Evolutionary conservation across 2,797 vertebrate genomes (phyloP), one percentile per base, ranked within the genome.

Genomic region (Erethizon dorsatum): DNA sequence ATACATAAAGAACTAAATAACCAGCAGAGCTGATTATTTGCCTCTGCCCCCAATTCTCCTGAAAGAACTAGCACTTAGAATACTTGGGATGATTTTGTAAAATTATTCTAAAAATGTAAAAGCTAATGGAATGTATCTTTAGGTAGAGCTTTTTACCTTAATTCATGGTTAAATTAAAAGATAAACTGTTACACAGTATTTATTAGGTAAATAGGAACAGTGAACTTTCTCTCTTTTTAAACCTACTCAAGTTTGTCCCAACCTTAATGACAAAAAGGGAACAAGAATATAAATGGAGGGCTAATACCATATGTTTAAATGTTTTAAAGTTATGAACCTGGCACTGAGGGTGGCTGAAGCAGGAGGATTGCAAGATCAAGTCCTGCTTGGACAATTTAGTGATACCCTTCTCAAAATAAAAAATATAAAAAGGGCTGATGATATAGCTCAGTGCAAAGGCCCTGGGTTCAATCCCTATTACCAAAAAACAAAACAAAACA

Each of bases 111-210:
- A 92, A 85, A 87, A 82, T 24, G 7, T 59, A 92, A 71, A 88
- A 65, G 24, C 4, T 83, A 56, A 78, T 86, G 26, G 8, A 77
- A 69, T 20, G 20, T 93, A 17, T 83, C 22, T 73, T 78, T 83
- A 88, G 54, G 31, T 78, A 78, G 50, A 61, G 6, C 0, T 28
- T 83, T 80, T 78, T 69, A 69, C 14, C n/a, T 91, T 67, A 61
- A 78, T 82, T 85, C 52, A 59, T 80, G 61, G 83, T 61, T 88
- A n/a, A 82, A 87, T 61, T 88, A n/a, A 82, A 92, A 90, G 86
- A 85, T 95, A 75, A 90, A 0, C 57, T 63, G 14, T 91, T 37
- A 71, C 22, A 26, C 28, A 83, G 8, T 20, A 28, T 75, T 94
- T 82, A 77, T 26, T 59, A 93, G 84, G 89, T 89, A 89, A 52